phyloP scores from a whole-genome alignment of 2,113 vertebrate genomes.

The Dromaius novaehollandiae region DNA sequence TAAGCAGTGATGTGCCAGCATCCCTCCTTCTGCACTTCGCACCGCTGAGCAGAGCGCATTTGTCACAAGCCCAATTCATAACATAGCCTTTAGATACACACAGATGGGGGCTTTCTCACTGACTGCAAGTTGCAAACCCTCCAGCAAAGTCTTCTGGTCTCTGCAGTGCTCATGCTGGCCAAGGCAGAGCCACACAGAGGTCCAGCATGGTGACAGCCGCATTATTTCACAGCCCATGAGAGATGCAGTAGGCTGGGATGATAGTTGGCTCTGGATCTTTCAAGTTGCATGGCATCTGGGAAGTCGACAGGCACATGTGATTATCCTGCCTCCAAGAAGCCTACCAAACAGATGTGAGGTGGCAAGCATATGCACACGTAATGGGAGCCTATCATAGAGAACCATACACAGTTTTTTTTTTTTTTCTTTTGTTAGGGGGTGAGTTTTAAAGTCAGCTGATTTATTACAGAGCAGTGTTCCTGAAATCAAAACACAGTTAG shows the following conservation, averaged over 20 bases:
- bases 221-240: not conserved
- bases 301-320: not conserved
- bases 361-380: not conserved
- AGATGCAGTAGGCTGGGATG: not conserved
- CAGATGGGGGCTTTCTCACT: no score
- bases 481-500: no score
- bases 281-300: no score
- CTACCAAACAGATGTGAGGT: not conserved
- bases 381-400: not conserved
- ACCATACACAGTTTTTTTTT: not conserved
- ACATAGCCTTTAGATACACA: not conserved
- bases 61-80: not conserved
- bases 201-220: not conserved
- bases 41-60: not conserved
- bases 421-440: not conserved
- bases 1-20: not conserved
- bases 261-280: not conserved
- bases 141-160: not conserved
- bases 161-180: not conserved
- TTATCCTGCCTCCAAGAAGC: not conserved
- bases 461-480: no score
- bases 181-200: not conserved
- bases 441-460: not conserved
- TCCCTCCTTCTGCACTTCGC: no score
- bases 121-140: no score